Conservation (phyloP, 1,140 invertebrate species). For the Cydia amplana region DNA sequence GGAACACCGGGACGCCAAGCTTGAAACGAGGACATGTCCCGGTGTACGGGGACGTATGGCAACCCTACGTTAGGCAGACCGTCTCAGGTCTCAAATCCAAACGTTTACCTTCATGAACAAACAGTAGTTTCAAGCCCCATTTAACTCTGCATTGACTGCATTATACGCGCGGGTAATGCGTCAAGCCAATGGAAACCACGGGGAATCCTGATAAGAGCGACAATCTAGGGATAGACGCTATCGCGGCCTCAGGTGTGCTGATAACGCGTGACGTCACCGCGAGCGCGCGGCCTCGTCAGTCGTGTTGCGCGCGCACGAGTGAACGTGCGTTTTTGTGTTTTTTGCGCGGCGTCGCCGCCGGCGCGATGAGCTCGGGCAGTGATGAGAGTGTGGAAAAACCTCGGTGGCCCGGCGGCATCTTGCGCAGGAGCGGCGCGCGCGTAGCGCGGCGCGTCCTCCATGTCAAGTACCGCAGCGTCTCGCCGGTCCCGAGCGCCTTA, state of each 20-base stretch:
- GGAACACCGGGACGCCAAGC: too few relatives aligned
- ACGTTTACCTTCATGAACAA: not conserved
- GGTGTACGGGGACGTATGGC: too few relatives aligned
- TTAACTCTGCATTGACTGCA: not conserved
- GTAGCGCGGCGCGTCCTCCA: slow-evolving; percentile 67
- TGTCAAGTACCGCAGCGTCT: slow-evolving; percentile 75
- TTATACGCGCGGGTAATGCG: not conserved
- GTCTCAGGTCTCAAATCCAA: too few relatives aligned
- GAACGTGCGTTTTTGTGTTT: slow-evolving; percentile 49
- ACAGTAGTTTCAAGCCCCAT: not conserved
- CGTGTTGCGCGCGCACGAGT: slow-evolving; percentile 52
- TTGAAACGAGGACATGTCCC: too few relatives aligned
- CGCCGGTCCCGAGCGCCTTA: slow-evolving; percentile 64
- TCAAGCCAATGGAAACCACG: not conserved
- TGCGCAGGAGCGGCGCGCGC: slow-evolving; percentile 64
- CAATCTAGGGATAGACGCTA: slow-evolving; percentile 18
- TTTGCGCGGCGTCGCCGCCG: slow-evolving; percentile 34
- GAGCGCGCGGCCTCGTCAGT: slow-evolving; percentile 50
- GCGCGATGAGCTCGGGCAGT: slow-evolving; percentile 52
- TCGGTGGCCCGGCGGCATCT: slow-evolving; percentile 69
- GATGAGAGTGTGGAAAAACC: slow-evolving; percentile 38
- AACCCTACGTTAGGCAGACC: too few relatives aligned
- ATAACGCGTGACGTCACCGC: slow-evolving; percentile 53
- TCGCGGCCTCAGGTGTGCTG: slow-evolving; percentile 47
- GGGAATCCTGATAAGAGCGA: slow-evolving; percentile 14